Conservation (phyloP, 2,888 invertebrate genomes). For the Athalia cordata region DNA sequence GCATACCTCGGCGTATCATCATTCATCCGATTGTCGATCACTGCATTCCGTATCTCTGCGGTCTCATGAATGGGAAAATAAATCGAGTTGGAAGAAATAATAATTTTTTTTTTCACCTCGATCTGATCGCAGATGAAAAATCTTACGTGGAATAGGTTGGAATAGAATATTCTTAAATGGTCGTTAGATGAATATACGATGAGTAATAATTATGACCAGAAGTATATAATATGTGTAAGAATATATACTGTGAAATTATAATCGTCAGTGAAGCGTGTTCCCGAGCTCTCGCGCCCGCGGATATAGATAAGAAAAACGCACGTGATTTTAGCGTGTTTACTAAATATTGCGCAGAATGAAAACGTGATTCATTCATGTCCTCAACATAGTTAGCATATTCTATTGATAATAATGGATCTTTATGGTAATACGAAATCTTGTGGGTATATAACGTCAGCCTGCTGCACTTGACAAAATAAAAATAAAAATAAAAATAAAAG, state of each 20-base stretch:
- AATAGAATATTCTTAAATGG: no score
- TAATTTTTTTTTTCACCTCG: no score
- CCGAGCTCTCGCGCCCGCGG: not conserved
- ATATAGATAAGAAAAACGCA: constrained; percentile 26
- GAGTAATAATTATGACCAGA: no score
- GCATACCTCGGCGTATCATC: not conserved
- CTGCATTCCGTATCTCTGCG: no score
- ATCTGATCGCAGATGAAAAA: no score
- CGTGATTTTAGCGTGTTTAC: constrained; percentile 40
- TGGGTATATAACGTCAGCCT: not conserved
- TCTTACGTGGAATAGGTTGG: no score
- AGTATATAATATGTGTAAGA: no score
- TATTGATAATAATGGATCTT: not conserved
- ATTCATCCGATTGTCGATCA: no score
- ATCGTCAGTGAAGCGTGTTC: not conserved
- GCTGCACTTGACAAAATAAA: not conserved
- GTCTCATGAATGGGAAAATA: no score
- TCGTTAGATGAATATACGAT: no score
- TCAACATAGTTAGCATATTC: not conserved
- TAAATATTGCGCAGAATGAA: constrained; percentile 31
- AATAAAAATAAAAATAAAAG: no score
- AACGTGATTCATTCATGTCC: constrained; percentile 4
- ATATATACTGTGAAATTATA: not conserved
- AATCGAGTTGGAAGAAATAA: no score
- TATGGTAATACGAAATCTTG: not conserved